Base-by-base conservation (phyloP, 2,888 invertebrate species). In the Rotaria socialis region DNA sequence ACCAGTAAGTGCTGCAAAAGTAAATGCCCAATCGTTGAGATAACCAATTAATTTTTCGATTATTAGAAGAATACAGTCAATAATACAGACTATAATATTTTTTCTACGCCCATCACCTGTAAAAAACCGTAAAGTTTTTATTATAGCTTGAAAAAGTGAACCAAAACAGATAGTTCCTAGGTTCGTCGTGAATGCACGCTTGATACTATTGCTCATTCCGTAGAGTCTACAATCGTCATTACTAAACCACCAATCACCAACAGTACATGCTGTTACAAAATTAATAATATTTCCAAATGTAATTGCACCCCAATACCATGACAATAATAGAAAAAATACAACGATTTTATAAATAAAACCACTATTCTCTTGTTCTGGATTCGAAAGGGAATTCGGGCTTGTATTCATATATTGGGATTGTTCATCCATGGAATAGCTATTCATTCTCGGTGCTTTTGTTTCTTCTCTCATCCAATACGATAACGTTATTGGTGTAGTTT, bases 21-120 rank as follows among this genome's bases (percentile, higher is more conserved):
- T 74, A 41, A 74, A 74, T 74, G 74, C 74, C 74, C 74, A 74
- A 7, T 74, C 74, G 19, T 74, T 74, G 2, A 74, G 7, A 74
- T 41, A 74, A 22, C 74, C 74, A 41, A 74, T 41, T 4, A 41
- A 0, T 19, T 22, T 16, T 41, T 74, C 74, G 2, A 74, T 0
- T 35, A 41, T 74, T 35, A 1, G 22, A 19, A 74, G 74, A 19
- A 74, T 22, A 22, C 74, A 74, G 16, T 0, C 19, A 8, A 8
- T 3, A 22, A 35, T 0, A 74, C 41, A 19, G 8, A 41, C 19
- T 4, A 74, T 3, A 41, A 41, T 41, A 74, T 22, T 41, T 41
- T 8, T 8, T 11, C 41, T 41, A 74, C 74, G 0, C 8, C n/a
- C 2, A 8, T 24, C 2, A 0, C 11, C 11, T n/a, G n/a, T 4